Percentiles rank a stretch among this genome's conserved stretches.
Conservation (phyloP, 2,888 invertebrate genomes). For the Mellilla xanthometata region DNA sequence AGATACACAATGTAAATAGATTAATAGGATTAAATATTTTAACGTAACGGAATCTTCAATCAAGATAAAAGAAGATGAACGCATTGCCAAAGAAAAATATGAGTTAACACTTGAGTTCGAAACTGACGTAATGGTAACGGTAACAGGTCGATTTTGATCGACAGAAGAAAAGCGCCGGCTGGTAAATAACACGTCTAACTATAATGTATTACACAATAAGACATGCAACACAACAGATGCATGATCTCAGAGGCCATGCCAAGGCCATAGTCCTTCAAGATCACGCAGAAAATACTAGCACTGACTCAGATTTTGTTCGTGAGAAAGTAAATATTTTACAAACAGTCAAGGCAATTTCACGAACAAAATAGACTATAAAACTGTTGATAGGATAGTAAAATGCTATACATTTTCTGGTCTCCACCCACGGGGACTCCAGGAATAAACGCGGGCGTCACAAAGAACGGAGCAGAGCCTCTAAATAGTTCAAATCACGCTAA, state of each 20-base stretch:
- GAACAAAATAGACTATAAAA: constrained; percentile 49
- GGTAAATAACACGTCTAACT: constrained; percentile 8
- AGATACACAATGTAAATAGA: too few species aligned
- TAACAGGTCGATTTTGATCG: not conserved
- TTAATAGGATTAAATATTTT: not conserved
- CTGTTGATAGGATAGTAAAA: constrained; percentile 58
- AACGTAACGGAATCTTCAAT: not conserved
- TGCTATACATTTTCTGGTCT: constrained; percentile 48
- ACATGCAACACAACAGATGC: constrained; percentile 20
- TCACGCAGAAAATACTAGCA: constrained; percentile 4
- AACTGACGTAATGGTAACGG: not conserved
- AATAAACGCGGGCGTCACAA: constrained; percentile 66
- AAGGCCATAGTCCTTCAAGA: constrained; percentile 19
- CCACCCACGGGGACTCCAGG: constrained; percentile 62
- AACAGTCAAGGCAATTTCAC: constrained; percentile 37
- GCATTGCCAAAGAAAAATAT: not conserved
- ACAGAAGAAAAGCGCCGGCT: constrained; percentile 2
- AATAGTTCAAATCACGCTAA: constrained; percentile 55
- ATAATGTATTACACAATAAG: constrained; percentile 17
- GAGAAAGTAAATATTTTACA: constrained; percentile 34
- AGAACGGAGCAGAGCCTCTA: constrained; percentile 60
- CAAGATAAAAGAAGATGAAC: not conserved
- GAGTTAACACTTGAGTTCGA: not conserved
- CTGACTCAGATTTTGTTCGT: constrained; percentile 19
- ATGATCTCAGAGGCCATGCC: constrained; percentile 15